A percentile compares a stretch with the other conserved stretches of the same genome.
Conservation (phyloP, 2,888 invertebrate genomes). For the Hyalella azteca region DNA sequence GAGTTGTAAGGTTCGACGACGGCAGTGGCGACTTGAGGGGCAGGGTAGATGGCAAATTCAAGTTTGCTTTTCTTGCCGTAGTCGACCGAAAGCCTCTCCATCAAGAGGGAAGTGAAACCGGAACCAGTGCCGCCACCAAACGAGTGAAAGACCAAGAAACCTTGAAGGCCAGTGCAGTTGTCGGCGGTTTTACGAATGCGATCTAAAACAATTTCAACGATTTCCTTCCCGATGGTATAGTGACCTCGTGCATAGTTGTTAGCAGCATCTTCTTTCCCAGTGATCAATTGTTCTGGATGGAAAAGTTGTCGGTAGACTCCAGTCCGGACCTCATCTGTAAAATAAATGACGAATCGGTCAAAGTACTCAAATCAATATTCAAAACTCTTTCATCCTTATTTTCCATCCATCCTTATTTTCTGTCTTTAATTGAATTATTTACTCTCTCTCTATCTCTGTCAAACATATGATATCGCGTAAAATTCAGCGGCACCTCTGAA, state of each 20-base stretch:
- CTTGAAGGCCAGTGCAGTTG: conserved; percentile 72
- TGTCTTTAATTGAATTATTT: no score
- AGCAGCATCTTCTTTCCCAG: conserved; percentile 66
- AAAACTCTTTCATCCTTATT: no score
- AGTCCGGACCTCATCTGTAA: conserved; percentile 63
- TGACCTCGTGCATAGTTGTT: conserved; percentile 71
- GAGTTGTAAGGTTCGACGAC: conserved; percentile 91
- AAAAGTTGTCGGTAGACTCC: conserved; percentile 66
- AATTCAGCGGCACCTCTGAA: no score
- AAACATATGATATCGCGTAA: no score
- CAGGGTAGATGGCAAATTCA: conserved; percentile 95
- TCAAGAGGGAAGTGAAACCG: conserved; percentile 94
- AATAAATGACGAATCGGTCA: background rate
- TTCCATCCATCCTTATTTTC: no score
- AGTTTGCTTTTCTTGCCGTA: conserved; percentile 96
- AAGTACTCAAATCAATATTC: no score
- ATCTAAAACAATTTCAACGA: conserved; percentile 76
- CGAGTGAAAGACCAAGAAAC: conserved; percentile 88
- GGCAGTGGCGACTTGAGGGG: conserved; percentile 78
- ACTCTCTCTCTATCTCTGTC: no score
- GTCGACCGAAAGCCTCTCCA: conserved; percentile 95
- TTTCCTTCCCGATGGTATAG: conserved; percentile 74
- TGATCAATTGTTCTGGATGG: conserved; percentile 68
- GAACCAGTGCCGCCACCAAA: conserved; percentile 94
- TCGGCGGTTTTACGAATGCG: conserved; percentile 79